phyloP scores from a whole-genome alignment of 2,888 invertebrate species.

The Idaea straminata region DNA sequence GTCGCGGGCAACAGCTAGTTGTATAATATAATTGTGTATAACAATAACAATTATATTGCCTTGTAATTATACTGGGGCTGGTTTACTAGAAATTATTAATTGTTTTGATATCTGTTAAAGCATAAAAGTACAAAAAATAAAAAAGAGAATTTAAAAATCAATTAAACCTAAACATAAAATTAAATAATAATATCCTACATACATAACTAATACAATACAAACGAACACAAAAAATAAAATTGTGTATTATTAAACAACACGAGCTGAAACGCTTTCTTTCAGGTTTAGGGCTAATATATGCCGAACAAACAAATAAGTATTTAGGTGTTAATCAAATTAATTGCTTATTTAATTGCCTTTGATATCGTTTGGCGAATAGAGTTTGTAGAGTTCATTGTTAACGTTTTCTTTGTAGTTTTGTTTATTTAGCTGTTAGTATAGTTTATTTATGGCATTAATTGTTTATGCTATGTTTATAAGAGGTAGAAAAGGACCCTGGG shows the following conservation, averaged over 20 bases:
- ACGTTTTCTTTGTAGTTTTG: background rate
- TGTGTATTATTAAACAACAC: constrained; percentile 12
- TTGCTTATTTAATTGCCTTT: constrained; percentile 39
- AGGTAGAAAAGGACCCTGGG: background rate
- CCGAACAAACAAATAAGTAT: constrained; percentile 46
- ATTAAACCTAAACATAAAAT: no score
- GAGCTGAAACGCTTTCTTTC: background rate
- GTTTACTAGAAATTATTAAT: no score
- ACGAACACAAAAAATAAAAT: background rate
- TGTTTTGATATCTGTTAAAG: no score
- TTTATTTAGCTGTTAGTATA: background rate
- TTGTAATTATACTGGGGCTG: no score
- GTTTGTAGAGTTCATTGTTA: constrained; percentile 22
- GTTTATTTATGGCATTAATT: background rate
- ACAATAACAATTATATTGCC: no score
- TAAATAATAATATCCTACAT: no score
- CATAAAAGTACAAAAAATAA: no score
- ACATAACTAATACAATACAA: no score
- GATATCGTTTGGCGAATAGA: constrained; percentile 30
- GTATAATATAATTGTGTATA: no score
- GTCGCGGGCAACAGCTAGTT: no score
- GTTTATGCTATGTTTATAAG: background rate
- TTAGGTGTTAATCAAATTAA: constrained; percentile 66
- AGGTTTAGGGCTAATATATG: constrained; percentile 8
- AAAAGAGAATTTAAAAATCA: no score